These are phyloP conservation scores for Amyelois transitella DNA, from an alignment of 1,140 invertebrate genomes.

Conservation along the genomic window DNA sequence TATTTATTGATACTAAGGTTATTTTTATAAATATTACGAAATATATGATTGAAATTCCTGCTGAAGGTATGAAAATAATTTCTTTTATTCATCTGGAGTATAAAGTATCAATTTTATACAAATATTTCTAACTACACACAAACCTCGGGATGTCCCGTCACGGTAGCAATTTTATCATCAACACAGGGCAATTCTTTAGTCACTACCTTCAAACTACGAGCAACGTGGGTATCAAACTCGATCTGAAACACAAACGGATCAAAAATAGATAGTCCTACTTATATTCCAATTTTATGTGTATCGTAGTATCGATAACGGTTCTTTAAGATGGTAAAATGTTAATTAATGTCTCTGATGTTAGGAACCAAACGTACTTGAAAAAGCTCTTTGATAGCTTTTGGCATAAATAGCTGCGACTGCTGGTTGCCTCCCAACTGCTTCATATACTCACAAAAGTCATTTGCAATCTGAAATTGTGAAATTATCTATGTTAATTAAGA, in stretches of 20 bases:
- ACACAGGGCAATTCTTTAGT: constrained; percentile 59
- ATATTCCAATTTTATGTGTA: no score
- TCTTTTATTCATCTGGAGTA: background rate
- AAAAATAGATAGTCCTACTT: no score
- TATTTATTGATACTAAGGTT: background rate
- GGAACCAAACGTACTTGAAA: constrained; percentile 51
- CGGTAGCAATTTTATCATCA: constrained; percentile 48
- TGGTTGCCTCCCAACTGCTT: constrained; percentile 68
- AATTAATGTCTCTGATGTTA: background rate
- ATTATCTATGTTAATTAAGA: background rate
- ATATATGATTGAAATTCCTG: no score
- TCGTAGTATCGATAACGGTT: no score
- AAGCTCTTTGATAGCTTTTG: constrained; percentile 68
- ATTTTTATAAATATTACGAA: no score
- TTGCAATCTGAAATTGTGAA: constrained; percentile 62
- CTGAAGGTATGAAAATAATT: background rate
- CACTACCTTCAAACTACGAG: constrained; percentile 53
- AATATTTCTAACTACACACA: background rate
- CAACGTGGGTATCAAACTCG: constrained; percentile 65
- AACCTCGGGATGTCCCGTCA: constrained; percentile 49
- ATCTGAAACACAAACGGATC: constrained; percentile 41
- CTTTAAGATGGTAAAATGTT: constrained; percentile 1
- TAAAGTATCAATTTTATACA: background rate
- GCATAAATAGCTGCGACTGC: constrained; percentile 65
- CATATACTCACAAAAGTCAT: constrained; percentile 70